Base-by-base conservation (phyloP, 2,797 vertebrate species). In the Alfaro cultratus region DNA sequence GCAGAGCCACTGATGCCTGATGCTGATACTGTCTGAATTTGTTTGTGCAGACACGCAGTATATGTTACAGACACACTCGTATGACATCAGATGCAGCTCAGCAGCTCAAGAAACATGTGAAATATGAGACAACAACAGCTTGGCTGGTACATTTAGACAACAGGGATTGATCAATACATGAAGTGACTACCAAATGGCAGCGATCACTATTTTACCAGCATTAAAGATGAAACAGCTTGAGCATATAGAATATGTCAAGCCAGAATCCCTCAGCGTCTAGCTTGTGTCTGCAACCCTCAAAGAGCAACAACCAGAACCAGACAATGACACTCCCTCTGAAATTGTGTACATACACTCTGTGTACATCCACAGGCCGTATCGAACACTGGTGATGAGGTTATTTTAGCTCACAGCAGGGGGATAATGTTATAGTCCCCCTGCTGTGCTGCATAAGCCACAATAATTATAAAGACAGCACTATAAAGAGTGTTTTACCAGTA, bases 401-500 rank as follows among this genome's bases (percentile, higher is more conserved):
- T 89, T 89, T 88, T 80, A 85, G 83, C 80, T 89, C 91, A 78
- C 88, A 89, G 88, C 78, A 75, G 78, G 84, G 81, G 86, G 80
- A 84, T 87, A 83, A 86, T 85, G 86, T 91, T 87, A 83, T 89
- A 82, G 80, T 86, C 83, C 88, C 86, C 90, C 88, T n/a, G 74
- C 90, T 84, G 85, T 55, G 81, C 85, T 83, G 76, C 76, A 80
- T 81, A 82, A 84, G 81, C 86, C 72, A 76, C 78, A 81, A 86
- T 90, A 92, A 93, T 94, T 89, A 92, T 74, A 72, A 77, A 84
- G 84, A 83, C 77, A 83, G 83, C 74, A 74, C 43, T 55, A 77
- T 84, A 83, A 91, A 91, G 90, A 85, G 77, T 29, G 82, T 81
- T 85, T 85, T 87, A 89, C 81, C 47, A 84, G 93, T 88, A 93